Conservation (phyloP, 2,888 invertebrate genomes). For the Chrysopilus asiliformis region DNA sequence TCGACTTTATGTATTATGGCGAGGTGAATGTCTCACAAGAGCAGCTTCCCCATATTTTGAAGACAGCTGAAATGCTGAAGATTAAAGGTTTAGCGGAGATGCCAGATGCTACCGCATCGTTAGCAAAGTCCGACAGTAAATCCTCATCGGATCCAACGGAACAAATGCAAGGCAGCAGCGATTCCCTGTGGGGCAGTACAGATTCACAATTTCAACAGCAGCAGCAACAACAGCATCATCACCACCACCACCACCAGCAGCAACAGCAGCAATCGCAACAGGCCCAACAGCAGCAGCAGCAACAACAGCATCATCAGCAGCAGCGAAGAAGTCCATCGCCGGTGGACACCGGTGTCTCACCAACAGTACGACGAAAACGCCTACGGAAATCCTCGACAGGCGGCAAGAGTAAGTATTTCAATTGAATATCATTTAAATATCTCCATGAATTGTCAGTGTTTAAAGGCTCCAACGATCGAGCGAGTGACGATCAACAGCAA, state of each 20-base stretch:
- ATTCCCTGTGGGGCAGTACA: conserved; percentile 41
- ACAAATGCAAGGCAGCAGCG: conserved; percentile 39
- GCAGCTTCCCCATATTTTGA: conserved; percentile 61
- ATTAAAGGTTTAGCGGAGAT: conserved; percentile 82
- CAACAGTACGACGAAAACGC: conserved; percentile 47
- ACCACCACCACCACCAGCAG: conserved; percentile 45
- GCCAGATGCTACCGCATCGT: conserved; percentile 61
- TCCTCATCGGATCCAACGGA: conserved; percentile 36
- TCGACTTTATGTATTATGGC: conserved; percentile 87
- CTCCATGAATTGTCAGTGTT: background rate
- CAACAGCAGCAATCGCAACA: conserved; percentile 41
- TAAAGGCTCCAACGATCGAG: conserved; percentile 40
- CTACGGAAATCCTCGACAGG: conserved; percentile 50
- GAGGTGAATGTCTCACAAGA: conserved; percentile 86
- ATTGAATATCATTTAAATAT: background rate
- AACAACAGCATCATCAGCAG: conserved; percentile 45
- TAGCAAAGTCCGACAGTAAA: conserved; percentile 56
- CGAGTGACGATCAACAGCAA: conserved; percentile 40
- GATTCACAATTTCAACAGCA: conserved; percentile 41
- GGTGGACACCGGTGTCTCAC: conserved; percentile 46
- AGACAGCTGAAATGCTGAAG: conserved; percentile 77
- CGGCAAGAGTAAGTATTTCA: conserved; percentile 25
- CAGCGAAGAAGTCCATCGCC: conserved; percentile 48
- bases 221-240: conserved; percentile 45
- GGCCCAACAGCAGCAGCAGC: conserved; percentile 40